Conservation (phyloP, 2,113 vertebrate species). For the Eulemur rufifrons region DNA sequence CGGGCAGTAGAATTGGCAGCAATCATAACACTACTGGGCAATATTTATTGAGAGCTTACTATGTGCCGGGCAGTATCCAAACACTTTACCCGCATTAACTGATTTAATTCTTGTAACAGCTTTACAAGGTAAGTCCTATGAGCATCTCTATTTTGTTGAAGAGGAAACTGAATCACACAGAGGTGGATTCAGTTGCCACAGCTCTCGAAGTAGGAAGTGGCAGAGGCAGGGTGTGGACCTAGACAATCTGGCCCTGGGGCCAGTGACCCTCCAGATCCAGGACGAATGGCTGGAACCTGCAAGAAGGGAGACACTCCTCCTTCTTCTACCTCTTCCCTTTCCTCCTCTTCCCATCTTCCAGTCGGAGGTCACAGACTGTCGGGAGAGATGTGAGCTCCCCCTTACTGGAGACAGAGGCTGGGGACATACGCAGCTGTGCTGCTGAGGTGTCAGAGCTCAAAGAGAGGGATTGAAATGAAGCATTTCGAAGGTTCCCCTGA, state of each 20-base stretch:
- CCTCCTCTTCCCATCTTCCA: not conserved
- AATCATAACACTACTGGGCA: not conserved
- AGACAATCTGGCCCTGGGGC: not conserved
- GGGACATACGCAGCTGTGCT: not conserved
- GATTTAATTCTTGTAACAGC: not conserved
- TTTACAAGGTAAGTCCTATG: not conserved
- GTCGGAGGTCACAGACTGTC: not conserved
- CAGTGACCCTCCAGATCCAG: not conserved
- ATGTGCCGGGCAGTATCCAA: not conserved
- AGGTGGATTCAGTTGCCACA: not conserved
- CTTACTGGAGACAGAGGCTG: not conserved
- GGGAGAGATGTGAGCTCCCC: not conserved
- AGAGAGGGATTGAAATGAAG: not conserved
- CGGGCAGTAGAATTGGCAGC: not conserved
- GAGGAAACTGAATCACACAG: not conserved
- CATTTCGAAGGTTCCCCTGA: not conserved
- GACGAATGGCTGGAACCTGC: not conserved
- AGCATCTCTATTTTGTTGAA: not conserved
- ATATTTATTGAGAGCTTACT: not conserved
- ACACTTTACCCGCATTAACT: not conserved
- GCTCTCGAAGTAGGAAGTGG: not conserved
- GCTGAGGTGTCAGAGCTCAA: not conserved
- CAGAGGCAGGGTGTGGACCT: not conserved
- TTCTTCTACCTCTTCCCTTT: not conserved
- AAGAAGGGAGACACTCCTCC: not conserved